These are phyloP conservation scores for Zapornia atra DNA, from an alignment of 2,113 vertebrate species.

Conservation along the genomic window DNA sequence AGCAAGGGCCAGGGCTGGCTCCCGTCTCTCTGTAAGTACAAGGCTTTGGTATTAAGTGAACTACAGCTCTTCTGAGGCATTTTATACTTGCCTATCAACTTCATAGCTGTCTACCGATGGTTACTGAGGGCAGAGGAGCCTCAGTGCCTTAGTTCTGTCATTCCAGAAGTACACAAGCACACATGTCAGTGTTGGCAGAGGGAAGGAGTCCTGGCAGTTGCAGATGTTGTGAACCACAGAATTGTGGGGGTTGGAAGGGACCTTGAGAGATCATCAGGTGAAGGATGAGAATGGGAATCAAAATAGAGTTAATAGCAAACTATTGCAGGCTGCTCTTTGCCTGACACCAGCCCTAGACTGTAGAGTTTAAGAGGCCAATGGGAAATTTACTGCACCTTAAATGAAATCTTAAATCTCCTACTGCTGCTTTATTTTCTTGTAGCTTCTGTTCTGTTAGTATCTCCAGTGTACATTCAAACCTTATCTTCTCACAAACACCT, in stretches of 20 bases:
- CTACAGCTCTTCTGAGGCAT: not conserved
- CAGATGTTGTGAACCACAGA: not conserved
- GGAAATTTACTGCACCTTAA: not conserved
- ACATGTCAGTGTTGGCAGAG: rapidly evolving
- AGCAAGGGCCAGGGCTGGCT: slow-evolving; percentile 89
- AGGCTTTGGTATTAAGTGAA: not conserved
- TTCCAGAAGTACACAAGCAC: not conserved
- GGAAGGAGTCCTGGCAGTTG: not conserved
- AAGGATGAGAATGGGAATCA: not conserved
- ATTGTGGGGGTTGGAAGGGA: too few relatives aligned
- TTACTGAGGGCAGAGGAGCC: not conserved
- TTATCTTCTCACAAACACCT: not conserved
- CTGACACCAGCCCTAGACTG: not conserved
- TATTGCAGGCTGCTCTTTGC: not conserved
- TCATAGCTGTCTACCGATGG: not conserved
- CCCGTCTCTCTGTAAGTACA: slow-evolving; percentile 86
- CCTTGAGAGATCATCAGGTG: too few relatives aligned
- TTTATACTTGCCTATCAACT: not conserved
- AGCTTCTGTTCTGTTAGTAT: not conserved
- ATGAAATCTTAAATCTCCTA: not conserved
- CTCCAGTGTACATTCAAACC: not conserved
- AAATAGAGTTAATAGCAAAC: not conserved
- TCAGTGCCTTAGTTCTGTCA: not conserved
- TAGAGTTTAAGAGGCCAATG: not conserved
- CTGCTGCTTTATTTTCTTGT: not conserved